phyloP scores from a whole-genome alignment of 2,888 invertebrate species.

The Hydraecia micacea region DNA sequence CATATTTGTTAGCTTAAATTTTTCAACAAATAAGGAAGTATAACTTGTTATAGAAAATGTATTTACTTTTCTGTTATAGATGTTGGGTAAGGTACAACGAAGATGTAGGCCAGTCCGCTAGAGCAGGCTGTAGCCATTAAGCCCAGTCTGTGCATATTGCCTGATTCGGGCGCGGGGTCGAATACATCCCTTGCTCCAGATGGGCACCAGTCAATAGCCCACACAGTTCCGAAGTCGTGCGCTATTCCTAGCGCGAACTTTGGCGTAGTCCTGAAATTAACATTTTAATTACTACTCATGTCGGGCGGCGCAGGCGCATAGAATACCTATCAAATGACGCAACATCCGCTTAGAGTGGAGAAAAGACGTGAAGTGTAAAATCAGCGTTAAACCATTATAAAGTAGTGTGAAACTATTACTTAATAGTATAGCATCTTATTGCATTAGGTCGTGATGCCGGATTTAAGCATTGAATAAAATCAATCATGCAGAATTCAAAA shows the following conservation, averaged over 20 bases:
- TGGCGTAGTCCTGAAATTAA: constrained; percentile 71
- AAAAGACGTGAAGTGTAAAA: background rate
- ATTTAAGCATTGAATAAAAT: background rate
- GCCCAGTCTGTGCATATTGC: constrained; percentile 88
- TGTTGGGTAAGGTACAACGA: constrained; percentile 89
- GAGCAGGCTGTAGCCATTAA: constrained; percentile 93
- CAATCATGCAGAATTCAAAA: background rate
- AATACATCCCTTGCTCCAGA: constrained; percentile 91
- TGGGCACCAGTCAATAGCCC: constrained; percentile 94
- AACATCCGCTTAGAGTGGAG: background rate
- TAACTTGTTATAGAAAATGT: background rate
- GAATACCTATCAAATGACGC: background rate
- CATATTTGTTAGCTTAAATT: background rate
- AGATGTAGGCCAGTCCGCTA: constrained; percentile 91
- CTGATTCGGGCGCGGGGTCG: constrained; percentile 7
- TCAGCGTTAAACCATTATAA: background rate
- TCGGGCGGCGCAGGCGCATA: no score
- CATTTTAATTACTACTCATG: constrained; percentile 6
- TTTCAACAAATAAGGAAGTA: background rate
- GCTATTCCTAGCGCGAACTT: constrained; percentile 90
- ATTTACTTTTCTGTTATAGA: constrained; percentile 73
- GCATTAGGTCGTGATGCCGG: background rate
- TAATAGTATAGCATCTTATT: background rate
- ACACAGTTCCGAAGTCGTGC: constrained; percentile 92
- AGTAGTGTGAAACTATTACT: background rate